Evolutionary conservation across 2,797 vertebrate species (phyloP), one percentile per base, ranked within the genome.

Genomic region (Argentina silus): DNA sequence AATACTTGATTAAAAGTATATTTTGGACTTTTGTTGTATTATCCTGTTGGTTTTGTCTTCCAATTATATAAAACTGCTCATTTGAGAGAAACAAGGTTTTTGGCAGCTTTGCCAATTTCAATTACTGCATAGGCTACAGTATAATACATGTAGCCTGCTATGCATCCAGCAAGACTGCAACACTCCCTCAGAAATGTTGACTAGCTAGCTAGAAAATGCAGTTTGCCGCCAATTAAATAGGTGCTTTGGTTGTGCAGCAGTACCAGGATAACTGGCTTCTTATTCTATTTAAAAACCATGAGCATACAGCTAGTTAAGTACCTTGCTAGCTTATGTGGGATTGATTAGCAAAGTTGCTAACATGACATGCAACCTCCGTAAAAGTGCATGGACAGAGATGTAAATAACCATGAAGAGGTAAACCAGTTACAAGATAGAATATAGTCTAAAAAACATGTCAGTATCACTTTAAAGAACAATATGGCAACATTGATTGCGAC

Each of bases 401-500:
- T 51, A 15, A 51, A 51, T 51, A 12, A 51, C 50, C 50, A 51
- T 15, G 50, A 51, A 53, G 78, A 86, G 75, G 76, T 79, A 82
- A 88, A 87, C 81, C 81, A 86, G 80, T 64, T 51, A 36, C 27
- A 36, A 36, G 27, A 36, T 85, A 84, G 81, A 36, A 60, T 11
- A 88, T 84, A 79, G 70, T 75, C 75, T 76, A 6, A 79, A 86
- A 81, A 67, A 72, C 81, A 80, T 87, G 89, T 90, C 83, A 72
- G 76, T 86, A 68, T 78, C 76, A 23, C 19, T 83, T 80, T 91
- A 85, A 89, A 84, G 68, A 86, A 88, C 87, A 78, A 73, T 61
- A 78, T 83, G 88, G 81, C 82, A 89, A 84, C 83, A 83, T 70
- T 66, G 84, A 86, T 80, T 79, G 77, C 72, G 83, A 87, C 88